These are phyloP conservation scores for Aegithalos caudatus DNA, from an alignment of 2,113 vertebrate genomes.

Conservation along the genomic window DNA sequence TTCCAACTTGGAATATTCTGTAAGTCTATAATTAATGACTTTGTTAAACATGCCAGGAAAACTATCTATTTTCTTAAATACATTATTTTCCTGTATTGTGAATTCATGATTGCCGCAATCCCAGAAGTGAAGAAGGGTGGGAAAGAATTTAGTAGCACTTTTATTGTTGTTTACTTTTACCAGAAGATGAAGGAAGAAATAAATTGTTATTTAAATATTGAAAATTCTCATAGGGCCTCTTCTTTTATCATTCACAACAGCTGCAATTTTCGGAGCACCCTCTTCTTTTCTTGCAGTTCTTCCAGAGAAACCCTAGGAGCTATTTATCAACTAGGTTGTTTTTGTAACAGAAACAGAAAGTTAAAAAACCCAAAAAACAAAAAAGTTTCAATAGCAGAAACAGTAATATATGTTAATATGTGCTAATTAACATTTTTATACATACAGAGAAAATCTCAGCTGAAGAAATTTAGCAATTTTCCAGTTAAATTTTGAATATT, in stretches of 20 bases:
- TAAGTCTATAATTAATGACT: neutral
- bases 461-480: neutral
- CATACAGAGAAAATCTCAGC: neutral
- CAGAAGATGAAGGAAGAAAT: neutral
- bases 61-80: neutral
- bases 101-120: neutral
- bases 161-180: neutral
- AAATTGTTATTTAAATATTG: neutral
- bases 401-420: neutral
- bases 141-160: neutral
- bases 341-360: neutral
- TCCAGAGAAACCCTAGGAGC: neutral
- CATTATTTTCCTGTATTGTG: neutral
- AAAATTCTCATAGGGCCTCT: neutral
- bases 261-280: neutral
- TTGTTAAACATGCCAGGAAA: neutral
- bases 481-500: neutral
- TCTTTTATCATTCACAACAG: neutral
- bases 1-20: neutral
- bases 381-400: neutral
- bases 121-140: neutral
- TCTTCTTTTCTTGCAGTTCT: neutral
- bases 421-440: neutral
- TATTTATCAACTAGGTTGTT: neutral
- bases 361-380: neutral